Evolutionary conservation across 2,888 invertebrate species (phyloP).

Genomic region (Ferdinandea cuprea): DNA sequence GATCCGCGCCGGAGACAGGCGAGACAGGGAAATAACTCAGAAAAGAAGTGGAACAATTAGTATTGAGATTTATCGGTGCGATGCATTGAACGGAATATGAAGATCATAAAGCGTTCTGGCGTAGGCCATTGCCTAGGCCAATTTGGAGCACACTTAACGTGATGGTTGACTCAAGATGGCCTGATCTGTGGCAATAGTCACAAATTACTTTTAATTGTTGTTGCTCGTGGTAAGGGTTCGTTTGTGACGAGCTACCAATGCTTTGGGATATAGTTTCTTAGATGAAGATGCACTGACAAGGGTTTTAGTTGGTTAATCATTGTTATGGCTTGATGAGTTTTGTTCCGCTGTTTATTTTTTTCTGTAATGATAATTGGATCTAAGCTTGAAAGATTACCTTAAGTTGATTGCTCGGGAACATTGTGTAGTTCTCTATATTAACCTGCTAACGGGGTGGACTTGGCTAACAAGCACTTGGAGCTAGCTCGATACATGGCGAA

Average conservation of each 20-base stretch:
- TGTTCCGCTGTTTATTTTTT: conserved; percentile 4
- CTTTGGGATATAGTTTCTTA: neutral
- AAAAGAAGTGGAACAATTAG: conserved; percentile 70
- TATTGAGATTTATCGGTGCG: conserved; percentile 61
- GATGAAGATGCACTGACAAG: conserved; percentile 37
- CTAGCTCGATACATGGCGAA: too few species aligned
- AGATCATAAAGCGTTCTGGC: conserved; percentile 58
- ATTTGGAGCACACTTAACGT: conserved; percentile 59
- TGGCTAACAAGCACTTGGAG: too few species aligned
- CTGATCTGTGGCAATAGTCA: conserved; percentile 68
- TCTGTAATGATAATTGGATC: conserved; percentile 56
- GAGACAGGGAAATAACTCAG: conserved; percentile 25
- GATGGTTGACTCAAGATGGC: conserved; percentile 43
- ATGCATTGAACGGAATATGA: conserved; percentile 53
- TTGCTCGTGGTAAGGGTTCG: conserved; percentile 25
- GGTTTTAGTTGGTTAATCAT: conserved; percentile 70
- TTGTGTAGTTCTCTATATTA: too few species aligned
- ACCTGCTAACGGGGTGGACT: too few species aligned
- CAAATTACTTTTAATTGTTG: conserved; percentile 73
- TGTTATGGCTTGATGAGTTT: conserved; percentile 66
- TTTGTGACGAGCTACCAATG: neutral
- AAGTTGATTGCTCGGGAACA: neutral
- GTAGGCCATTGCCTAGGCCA: conserved; percentile 43
- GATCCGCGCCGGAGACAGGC: conserved; percentile 15
- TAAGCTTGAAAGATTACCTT: conserved; percentile 29